Conservation (phyloP, 2,888 invertebrate genomes). For the Gymnosoma rotundatum region DNA sequence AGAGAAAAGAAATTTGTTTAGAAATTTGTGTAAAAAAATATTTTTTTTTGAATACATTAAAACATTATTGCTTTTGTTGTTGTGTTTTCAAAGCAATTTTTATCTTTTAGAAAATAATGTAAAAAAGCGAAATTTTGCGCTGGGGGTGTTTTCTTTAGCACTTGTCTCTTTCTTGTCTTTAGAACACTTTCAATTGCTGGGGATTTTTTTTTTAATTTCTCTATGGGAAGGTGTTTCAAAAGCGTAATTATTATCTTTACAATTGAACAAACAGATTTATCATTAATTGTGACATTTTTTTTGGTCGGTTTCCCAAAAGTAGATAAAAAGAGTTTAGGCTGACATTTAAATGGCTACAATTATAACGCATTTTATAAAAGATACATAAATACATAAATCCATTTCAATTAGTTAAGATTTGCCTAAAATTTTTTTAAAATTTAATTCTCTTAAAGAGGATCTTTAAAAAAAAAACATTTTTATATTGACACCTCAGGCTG, state of each 20-base stretch:
- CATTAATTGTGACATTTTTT: conserved; percentile 62
- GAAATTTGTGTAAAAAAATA: conserved; percentile 10
- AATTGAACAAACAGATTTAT: conserved; percentile 69
- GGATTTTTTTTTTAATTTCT: not conserved
- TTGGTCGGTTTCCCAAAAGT: not conserved
- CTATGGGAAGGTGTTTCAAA: not conserved
- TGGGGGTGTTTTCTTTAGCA: conserved; percentile 56
- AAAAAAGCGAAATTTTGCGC: not conserved
- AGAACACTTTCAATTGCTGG: not conserved
- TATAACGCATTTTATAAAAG: not conserved
- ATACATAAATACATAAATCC: too few relatives aligned
- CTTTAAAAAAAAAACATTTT: too few relatives aligned
- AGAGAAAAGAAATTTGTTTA: not conserved
- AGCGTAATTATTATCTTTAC: conserved; percentile 65
- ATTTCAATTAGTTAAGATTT: too few relatives aligned
- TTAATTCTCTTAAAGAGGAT: too few relatives aligned
- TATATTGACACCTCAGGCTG: too few relatives aligned
- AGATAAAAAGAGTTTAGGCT: conserved; percentile 2
- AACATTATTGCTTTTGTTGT: conserved; percentile 17
- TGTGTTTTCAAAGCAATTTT: not conserved
- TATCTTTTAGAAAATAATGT: conserved; percentile 11
- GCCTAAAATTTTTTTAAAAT: too few relatives aligned
- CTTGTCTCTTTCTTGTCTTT: conserved; percentile 29
- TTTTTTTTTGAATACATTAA: conserved; percentile 47
- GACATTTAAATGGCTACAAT: conserved; percentile 29